phyloP scores from a whole-genome alignment of 2,888 invertebrate species.

The Zygaena filipendulae region DNA sequence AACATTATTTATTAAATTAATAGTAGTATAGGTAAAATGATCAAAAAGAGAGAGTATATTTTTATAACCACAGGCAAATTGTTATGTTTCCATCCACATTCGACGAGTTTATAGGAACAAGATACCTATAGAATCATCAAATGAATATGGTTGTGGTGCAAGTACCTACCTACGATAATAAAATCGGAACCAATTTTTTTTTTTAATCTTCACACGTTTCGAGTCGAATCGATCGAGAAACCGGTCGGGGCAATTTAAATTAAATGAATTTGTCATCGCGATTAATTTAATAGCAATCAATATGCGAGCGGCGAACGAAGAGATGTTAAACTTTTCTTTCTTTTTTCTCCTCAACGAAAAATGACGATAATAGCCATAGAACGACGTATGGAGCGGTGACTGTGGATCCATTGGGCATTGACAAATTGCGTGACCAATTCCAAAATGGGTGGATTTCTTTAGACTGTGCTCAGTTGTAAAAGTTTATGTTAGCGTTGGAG shows the following conservation, averaged over 20 bases:
- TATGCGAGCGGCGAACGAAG: slow-evolving; percentile 59
- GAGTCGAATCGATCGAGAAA: slow-evolving; percentile 24
- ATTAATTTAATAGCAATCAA: slow-evolving; percentile 67
- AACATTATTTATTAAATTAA: no score
- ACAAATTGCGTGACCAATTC: slow-evolving; percentile 68
- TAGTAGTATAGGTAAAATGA: no score
- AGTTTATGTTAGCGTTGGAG: slow-evolving; percentile 34
- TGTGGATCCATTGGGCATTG: slow-evolving; percentile 62
- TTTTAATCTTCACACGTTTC: no score
- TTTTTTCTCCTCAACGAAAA: slow-evolving; percentile 48
- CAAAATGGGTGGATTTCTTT: slow-evolving; percentile 65
- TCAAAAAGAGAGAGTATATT: no score
- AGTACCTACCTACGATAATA: no score
- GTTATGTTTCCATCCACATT: no score
- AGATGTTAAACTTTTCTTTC: no score
- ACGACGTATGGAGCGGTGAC: slow-evolving; percentile 51
- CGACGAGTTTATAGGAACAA: no score
- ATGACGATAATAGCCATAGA: slow-evolving; percentile 59
- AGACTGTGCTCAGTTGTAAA: slow-evolving; percentile 52
- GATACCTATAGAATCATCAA: no score
- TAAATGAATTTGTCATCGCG: slow-evolving; percentile 66
- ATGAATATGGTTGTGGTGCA: no score
- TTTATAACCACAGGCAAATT: no score
- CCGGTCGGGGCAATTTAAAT: slow-evolving; percentile 51
- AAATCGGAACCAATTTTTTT: no score